Evolutionary conservation across 2,113 vertebrate species (phyloP), one percentile per base, ranked within the genome.

Genomic region (Perca fluviatilis): DNA sequence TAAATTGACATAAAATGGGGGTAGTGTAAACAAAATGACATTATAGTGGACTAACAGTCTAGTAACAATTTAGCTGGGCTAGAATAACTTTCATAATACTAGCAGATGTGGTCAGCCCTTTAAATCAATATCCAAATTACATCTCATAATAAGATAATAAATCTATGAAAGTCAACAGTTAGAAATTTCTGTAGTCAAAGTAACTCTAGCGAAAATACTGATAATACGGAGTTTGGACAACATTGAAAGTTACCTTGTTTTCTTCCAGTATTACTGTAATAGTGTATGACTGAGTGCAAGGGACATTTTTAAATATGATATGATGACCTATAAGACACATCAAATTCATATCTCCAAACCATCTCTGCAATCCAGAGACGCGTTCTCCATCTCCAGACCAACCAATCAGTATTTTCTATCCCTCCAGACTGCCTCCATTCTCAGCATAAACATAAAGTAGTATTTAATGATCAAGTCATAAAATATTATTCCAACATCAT

Each of bases 1-100:
- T 49, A 91, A 89, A 87, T 72, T 33, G 84, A 87, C 86, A 85
- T 75, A 82, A 87, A 84, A 90, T 65, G 64, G 86, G 77, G 60
- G 67, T 85, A 88, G 71, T 93, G 93, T 94, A 94, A 93, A 94
- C 92, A 93, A 84, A 71, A 86, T 85, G 88, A 93, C 93, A 86
- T 88, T 82, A 87, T 85, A 91, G 86, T 91, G 90, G 88, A 88
- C 86, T 87, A 90, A 43, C 64, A 86, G 72, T 92, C 86, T 83
- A 85, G 69, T 85, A 80, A 88, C 70, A 88, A 71, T 83, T 90
- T 77, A 84, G 60, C 77, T 83, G 89, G 65, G 82, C 74, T 64
- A 64, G 19, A 18, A 81, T 76, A 72, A 80, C 40, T 53, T 86
- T 88, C 73, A 80, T 43, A 84, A 8, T 79, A 72, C 73, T 23